A percentile compares a stretch with the other conserved stretches of the same genome.
Conservation (phyloP, 2,888 invertebrate species). For the Ditula angustiorana region DNA sequence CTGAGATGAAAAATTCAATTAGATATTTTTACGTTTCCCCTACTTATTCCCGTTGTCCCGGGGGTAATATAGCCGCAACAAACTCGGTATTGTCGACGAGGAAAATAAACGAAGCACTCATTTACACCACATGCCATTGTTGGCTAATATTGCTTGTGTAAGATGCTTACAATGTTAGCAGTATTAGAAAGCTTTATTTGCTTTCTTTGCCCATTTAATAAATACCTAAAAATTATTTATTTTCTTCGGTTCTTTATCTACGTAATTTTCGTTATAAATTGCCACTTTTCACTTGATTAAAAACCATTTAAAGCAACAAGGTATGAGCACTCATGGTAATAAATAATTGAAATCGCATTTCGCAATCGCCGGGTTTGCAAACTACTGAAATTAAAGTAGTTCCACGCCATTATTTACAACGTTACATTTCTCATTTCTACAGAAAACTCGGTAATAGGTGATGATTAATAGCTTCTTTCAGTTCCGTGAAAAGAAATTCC, state of each 20-base stretch:
- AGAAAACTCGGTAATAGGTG: slow-evolving; percentile 37
- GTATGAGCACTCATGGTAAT: slow-evolving; percentile 24
- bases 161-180: slow-evolving; percentile 43
- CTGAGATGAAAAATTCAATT: slow-evolving; percentile 74
- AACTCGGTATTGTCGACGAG: slow-evolving; percentile 47
- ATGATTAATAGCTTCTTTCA: slow-evolving; percentile 43
- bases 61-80: slow-evolving; percentile 58
- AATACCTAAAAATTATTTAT: neutral
- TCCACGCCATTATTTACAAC: slow-evolving; percentile 37
- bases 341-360: slow-evolving; percentile 37
- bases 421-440: slow-evolving; percentile 38
- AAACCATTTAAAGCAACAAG: slow-evolving; percentile 8
- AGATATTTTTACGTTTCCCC: slow-evolving; percentile 62
- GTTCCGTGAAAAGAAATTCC: slow-evolving; percentile 58
- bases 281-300: slow-evolving; percentile 12
- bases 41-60: slow-evolving; percentile 59
- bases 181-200: slow-evolving; percentile 8
- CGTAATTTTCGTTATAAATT: neutral
- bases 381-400: slow-evolving; percentile 39
- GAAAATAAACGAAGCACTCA: slow-evolving; percentile 59
- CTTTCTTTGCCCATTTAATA: slow-evolving; percentile 17
- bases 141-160: slow-evolving; percentile 60
- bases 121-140: slow-evolving; percentile 65
- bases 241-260: neutral
- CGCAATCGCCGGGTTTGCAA: slow-evolving; percentile 34